phyloP scores from a whole-genome alignment of 2,113 vertebrate genomes.

The Psophia crepitans region DNA sequence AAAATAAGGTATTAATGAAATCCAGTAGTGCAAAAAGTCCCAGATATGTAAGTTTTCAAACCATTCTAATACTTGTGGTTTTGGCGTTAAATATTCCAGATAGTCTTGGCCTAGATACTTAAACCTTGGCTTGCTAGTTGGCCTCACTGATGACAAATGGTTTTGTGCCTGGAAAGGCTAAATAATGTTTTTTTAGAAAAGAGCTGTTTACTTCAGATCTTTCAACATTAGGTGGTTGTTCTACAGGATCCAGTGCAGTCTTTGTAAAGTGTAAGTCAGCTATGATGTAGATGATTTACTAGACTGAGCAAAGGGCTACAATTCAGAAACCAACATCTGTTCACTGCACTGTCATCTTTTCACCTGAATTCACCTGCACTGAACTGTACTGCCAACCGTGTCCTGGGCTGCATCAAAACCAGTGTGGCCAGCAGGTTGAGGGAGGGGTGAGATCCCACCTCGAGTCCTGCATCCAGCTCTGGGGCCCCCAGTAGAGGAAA shows the following conservation, averaged over 20 bases:
- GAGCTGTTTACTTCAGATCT: neutral
- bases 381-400: too few species aligned
- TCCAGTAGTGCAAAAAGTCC: neutral
- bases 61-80: neutral
- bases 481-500: too few species aligned
- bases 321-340: neutral
- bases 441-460: too few species aligned
- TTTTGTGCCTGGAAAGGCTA: neutral
- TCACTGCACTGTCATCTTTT: neutral
- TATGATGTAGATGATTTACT: neutral
- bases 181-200: neutral
- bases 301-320: neutral
- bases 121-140: neutral
- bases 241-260: neutral
- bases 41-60: neutral
- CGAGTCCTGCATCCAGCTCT: too few species aligned
- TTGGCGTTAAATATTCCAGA: neutral
- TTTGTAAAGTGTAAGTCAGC: neutral
- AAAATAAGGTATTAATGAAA: neutral
- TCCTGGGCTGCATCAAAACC: too few species aligned
- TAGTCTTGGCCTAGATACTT: neutral
- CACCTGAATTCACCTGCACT: too few species aligned
- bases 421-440: too few species aligned
- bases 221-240: neutral
- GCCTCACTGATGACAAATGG: neutral